Percentiles rank a stretch among this genome's conserved stretches.
Conservation (phyloP, 2,113 vertebrate genomes). For the Brachyhypopomus gauderio region DNA sequence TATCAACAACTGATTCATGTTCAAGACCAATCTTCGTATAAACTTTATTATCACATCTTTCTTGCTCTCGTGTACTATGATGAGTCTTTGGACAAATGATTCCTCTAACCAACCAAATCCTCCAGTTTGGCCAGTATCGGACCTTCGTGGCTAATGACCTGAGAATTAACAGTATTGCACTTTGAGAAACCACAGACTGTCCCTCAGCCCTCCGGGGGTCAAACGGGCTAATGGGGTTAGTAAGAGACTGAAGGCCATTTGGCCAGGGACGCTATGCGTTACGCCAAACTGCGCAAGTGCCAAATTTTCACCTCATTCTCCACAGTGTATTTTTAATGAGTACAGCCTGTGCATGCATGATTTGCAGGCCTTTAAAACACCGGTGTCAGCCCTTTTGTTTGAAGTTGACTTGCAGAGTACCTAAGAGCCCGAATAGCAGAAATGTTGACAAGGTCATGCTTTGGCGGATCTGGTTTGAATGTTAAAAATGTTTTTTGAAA, state of each 20-base stretch:
- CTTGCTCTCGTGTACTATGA: slow-evolving; percentile 18
- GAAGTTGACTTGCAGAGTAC: slow-evolving; percentile 19
- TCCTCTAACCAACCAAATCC: slow-evolving; percentile 36
- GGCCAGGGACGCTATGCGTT: slow-evolving; percentile 30
- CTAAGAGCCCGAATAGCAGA: not conserved
- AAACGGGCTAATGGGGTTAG: slow-evolving; percentile 47
- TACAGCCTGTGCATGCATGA: slow-evolving; percentile 45
- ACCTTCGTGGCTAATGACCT: slow-evolving; percentile 32
- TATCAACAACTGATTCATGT: not conserved
- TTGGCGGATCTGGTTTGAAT: slow-evolving; percentile 1
- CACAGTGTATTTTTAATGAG: slow-evolving; percentile 54
- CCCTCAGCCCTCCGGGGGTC: slow-evolving; percentile 44
- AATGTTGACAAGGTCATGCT: slow-evolving; percentile 8
- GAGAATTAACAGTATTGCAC: slow-evolving; percentile 22
- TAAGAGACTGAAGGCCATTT: slow-evolving; percentile 50
- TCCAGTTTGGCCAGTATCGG: slow-evolving; percentile 37
- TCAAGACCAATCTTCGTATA: not conserved
- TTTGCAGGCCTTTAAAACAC: slow-evolving; percentile 43
- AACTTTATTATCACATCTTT: not conserved
- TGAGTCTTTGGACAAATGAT: slow-evolving; percentile 21
- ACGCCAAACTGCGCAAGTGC: slow-evolving; percentile 52
- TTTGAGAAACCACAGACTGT: slow-evolving; percentile 45
- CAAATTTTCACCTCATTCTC: slow-evolving; percentile 51
- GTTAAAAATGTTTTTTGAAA: not conserved
- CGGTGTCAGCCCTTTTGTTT: slow-evolving; percentile 15